Percentiles rank a stretch among this genome's conserved stretches.
Conservation (phyloP, 2,797 vertebrate species). For the Sebastes taczanowskii region DNA sequence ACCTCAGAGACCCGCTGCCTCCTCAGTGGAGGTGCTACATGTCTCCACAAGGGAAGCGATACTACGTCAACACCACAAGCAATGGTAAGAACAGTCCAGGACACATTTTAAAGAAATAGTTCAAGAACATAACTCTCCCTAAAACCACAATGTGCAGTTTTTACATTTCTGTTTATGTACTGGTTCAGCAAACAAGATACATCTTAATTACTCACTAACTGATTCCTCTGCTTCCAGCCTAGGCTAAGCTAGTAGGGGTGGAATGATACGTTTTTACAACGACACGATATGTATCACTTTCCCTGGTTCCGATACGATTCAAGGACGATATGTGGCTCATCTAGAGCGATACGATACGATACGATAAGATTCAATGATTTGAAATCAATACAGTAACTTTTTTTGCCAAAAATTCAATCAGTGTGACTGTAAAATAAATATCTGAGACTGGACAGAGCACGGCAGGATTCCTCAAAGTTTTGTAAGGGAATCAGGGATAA, state of each 20-base stretch:
- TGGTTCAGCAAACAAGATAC: neutral
- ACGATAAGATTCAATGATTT: too few relatives aligned
- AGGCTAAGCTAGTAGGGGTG: neutral
- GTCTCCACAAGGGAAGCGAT: conserved; percentile 93
- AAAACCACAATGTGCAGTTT: neutral
- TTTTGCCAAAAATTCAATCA: too few relatives aligned
- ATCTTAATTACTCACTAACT: neutral
- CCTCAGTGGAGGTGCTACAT: conserved; percentile 95
- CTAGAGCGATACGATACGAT: too few relatives aligned
- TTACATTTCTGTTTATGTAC: neutral
- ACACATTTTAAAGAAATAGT: neutral
- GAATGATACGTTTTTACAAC: too few relatives aligned
- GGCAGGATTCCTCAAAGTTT: too few relatives aligned
- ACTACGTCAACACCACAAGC: conserved; percentile 95
- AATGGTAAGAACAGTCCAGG: conserved; percentile 87
- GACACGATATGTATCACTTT: too few relatives aligned
- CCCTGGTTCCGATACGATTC: too few relatives aligned
- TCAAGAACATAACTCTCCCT: neutral
- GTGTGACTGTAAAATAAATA: too few relatives aligned
- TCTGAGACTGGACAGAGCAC: too few relatives aligned
- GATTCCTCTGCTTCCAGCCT: neutral
- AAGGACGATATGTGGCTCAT: too few relatives aligned
- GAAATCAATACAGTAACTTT: too few relatives aligned
- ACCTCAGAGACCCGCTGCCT: conserved; percentile 86
- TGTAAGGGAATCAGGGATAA: too few relatives aligned